Evolutionary conservation across 2,113 vertebrate species (phyloP), one percentile per base, ranked within the genome.

Genomic region (Seriola aureovittata): DNA sequence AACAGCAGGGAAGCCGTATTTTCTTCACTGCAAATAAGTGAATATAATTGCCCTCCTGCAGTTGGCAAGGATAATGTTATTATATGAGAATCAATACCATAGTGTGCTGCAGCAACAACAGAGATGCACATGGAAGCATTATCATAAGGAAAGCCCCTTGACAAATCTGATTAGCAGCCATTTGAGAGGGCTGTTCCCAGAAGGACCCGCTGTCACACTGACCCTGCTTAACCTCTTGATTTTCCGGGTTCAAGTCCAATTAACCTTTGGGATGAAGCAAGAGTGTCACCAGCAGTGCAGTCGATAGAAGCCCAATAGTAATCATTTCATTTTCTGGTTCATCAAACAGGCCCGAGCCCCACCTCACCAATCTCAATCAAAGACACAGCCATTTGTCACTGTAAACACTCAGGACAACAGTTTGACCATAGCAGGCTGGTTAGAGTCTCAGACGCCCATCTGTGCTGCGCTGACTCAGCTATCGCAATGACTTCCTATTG

Each of bases 191-290:
- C 76, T 81, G 93, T 91, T 96, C 95, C 89, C 85, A 87, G 82
- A 96, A 96, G 92, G 93, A 94, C 96, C 96, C 97, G 96, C 97
- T 98, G 97, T 97, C 96, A 84, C 86, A 38, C 72, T 97, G 97
- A 97, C 97, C 97, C 93, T 91, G 93, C 81, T 94, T 96, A 97
- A 99, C 98, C 98, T 97, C 96, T 96, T 97, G 96, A 99, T 97
- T 98, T 97, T 96, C 96, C 91, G 93, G 96, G 98, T 98, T 99
- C 97, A 98, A 98, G 97, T 99, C 96, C 96, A 99, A 99, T 99
- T 99, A 99, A 99, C 98, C 98, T 97, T 95, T 95, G 85, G 80
- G 93, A 94, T 92, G 95, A 94, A 96, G 94, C 93, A 91, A 95
- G 96, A 97, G 96, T 96, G 96, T 95, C 96, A 93, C 95, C 95